Conservation (phyloP, 1,140 invertebrate genomes). For the Pissodes strobi region DNA sequence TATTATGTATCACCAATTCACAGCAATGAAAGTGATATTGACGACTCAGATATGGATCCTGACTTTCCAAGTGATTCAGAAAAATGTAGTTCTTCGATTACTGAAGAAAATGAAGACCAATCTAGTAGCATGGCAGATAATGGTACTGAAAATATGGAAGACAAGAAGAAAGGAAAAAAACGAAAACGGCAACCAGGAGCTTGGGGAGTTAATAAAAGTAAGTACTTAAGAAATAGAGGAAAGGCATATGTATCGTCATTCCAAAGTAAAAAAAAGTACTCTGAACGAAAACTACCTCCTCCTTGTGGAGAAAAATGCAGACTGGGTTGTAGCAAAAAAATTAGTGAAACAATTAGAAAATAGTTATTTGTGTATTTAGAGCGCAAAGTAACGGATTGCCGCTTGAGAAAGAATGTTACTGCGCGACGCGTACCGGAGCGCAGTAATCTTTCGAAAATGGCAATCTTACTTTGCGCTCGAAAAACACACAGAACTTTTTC, state of each 20-base stretch:
- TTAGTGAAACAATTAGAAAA: slow-evolving; percentile 10
- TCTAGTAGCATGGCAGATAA: not conserved
- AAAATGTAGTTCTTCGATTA: not conserved
- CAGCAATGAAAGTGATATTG: slow-evolving; percentile 2
- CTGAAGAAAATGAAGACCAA: not conserved
- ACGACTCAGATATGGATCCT: not conserved
- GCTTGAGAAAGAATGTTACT: too few species aligned
- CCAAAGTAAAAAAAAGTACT: too few species aligned
- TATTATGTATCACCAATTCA: slow-evolving; percentile 5
- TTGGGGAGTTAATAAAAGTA: too few species aligned
- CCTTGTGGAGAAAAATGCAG: slow-evolving; percentile 13
- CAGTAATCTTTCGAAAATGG: too few species aligned
- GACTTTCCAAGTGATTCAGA: slow-evolving; percentile 3
- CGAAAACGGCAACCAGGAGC: not conserved
- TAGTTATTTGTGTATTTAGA: too few species aligned
- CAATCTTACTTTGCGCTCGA: too few species aligned
- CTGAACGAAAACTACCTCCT: too few species aligned
- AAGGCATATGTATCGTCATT: too few species aligned
- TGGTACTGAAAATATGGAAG: not conserved
- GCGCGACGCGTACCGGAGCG: not conserved
- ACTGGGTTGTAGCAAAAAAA: slow-evolving; percentile 3
- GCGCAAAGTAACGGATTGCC: too few species aligned
- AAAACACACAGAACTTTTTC: too few species aligned
- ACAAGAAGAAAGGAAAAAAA: slow-evolving; percentile 6
- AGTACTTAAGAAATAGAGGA: too few species aligned